Percentiles rank a stretch among this genome's conserved stretches.
Conservation (phyloP, 1,140 invertebrate species). For the Macrobrachium nipponense region DNA sequence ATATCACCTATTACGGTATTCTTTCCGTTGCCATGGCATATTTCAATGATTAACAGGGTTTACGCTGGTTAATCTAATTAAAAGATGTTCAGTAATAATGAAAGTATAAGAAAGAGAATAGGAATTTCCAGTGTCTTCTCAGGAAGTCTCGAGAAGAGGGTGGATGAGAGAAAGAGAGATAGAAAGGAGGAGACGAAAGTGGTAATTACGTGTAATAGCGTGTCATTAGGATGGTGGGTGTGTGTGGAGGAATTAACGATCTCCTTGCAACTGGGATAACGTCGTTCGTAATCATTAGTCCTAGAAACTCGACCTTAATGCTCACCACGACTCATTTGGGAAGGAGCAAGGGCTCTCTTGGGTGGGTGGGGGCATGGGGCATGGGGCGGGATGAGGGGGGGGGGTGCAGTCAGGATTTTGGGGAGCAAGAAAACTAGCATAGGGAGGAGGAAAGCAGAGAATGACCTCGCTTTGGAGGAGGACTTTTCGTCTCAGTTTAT, state of each 20-base stretch:
- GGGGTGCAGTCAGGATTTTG: not conserved
- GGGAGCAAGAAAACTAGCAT: not conserved
- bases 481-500: not conserved
- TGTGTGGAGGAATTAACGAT: slow-evolving; percentile 41
- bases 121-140: too few relatives aligned
- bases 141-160: not conserved
- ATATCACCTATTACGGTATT: too few relatives aligned
- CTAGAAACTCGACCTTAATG: slow-evolving; percentile 20
- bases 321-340: not conserved
- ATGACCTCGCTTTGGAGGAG: not conserved
- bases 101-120: not conserved
- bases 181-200: not conserved
- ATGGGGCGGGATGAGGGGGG: not conserved
- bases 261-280: slow-evolving; percentile 39
- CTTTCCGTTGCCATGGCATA: too few relatives aligned
- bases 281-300: slow-evolving; percentile 42
- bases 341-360: too few relatives aligned
- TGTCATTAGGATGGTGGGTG: slow-evolving; percentile 31
- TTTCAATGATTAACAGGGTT: too few relatives aligned
- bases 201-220: slow-evolving; percentile 41
- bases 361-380: not conserved
- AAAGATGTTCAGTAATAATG: not conserved
- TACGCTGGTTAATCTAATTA: too few relatives aligned
- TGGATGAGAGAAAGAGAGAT: not conserved
- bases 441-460: not conserved